Evolutionary conservation across 1,140 invertebrate genomes (phyloP), one percentile per base, ranked within the genome.

Genomic region (Drosophila pallidifrons): DNA sequence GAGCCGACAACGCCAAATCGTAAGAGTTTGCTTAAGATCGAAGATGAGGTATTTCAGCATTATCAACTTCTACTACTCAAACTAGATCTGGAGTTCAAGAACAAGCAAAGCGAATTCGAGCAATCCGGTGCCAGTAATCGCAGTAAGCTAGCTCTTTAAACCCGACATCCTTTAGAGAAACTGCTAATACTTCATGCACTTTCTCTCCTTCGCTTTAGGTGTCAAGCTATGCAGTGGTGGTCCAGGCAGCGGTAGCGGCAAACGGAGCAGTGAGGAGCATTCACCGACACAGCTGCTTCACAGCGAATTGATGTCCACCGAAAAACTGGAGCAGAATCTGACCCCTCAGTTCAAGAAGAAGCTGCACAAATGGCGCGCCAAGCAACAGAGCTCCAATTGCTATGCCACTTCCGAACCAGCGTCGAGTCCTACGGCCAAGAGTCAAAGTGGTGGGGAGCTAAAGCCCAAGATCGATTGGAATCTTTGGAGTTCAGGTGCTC

Each of bases 291-390:
- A 91, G 41, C 58, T 81, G 32, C 6, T 78, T 15, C 77, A 83
- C 59, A 79, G 59, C 35, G 85, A 89, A 10, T 71, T 89, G 6
- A 59, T 85, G 67, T 86, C 90, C 59, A 82, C 91, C 8, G 83
- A 92, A 28, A 68, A 93, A 10, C 82, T 93, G 32, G 95, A 96
- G 75, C 95, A 96, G 49, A 94, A 96, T 79, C 87, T 97, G 3
- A 95, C 96, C 2, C 94, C 95, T 0, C 96, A 97, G 70, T 97
- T 97, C 91, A 94, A 95, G 43, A 96, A 96, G 92, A 97, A 97
- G 91, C 92, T 98, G 1, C 94, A 96, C 74, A 97, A 98, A 86
- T 98, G 96, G 97, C 95, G 95, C n/a, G 95, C 96, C 79, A 96
- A 96, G 81, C 95, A 95, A 16, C 93, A 92, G 41, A 85, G 58